phyloP scores from a whole-genome alignment of 2,797 vertebrate species.

The Alca torda region DNA sequence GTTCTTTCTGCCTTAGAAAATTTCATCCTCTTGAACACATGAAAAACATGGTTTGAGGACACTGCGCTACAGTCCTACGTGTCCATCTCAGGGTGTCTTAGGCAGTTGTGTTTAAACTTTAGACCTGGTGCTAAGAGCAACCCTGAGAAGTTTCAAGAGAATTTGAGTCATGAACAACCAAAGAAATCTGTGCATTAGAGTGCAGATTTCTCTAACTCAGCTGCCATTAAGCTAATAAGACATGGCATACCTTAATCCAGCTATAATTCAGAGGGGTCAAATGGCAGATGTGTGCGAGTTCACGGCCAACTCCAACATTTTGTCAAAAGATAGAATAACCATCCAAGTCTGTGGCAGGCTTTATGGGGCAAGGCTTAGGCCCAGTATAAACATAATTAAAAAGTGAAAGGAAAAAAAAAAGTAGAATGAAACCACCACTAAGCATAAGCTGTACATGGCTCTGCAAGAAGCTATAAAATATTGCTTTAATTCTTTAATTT shows the following conservation, averaged over 20 bases:
- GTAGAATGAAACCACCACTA: neutral
- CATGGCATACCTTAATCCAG: conserved; percentile 23
- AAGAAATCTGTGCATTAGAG: neutral
- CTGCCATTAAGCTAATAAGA: conserved; percentile 26
- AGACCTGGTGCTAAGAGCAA: neutral
- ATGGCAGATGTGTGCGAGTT: neutral
- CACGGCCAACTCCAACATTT: neutral
- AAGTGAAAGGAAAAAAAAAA: neutral
- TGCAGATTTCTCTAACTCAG: neutral
- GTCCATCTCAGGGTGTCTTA: neutral
- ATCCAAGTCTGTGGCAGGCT: neutral
- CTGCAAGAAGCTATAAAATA: neutral
- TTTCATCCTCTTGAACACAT: neutral
- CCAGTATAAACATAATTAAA: conserved; percentile 37
- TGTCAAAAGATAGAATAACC: conserved; percentile 1
- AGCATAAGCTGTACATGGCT: neutral
- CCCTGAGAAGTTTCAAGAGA: neutral
- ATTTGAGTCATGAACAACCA: neutral
- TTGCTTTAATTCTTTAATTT: neutral
- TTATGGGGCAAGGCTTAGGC: neutral
- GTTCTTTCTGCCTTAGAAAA: neutral
- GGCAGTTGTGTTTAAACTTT: neutral
- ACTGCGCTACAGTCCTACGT: neutral
- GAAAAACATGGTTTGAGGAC: neutral
- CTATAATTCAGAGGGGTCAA: neutral